These are phyloP conservation scores for Drepanosiphum platanoidis DNA, from an alignment of 2,888 invertebrate species.

Conservation along the genomic window DNA sequence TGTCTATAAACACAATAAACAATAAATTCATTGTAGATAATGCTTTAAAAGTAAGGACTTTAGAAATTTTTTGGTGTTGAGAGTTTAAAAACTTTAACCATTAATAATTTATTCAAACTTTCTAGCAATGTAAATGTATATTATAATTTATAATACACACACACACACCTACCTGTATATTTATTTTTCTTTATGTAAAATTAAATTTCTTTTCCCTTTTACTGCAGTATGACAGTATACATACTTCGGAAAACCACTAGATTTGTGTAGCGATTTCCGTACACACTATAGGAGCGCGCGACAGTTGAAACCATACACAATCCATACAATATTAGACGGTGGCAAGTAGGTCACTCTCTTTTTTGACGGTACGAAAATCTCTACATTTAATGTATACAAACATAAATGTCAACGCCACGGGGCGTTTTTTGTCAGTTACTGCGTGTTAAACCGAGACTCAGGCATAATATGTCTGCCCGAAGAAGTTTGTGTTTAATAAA, in stretches of 20 bases:
- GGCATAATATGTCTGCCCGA: not conserved
- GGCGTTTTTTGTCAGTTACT: constrained; percentile 33
- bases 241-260: not conserved
- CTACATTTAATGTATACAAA: constrained; percentile 1
- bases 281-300: not conserved
- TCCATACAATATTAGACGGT: not conserved
- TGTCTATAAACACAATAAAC: no score
- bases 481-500: constrained; percentile 46
- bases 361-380: constrained; percentile 20
- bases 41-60: no score
- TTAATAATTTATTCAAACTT: no score
- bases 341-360: not conserved
- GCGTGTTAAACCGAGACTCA: constrained; percentile 11
- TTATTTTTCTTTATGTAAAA: no score
- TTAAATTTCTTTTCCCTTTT: no score
- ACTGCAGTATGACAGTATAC: no score
- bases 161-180: no score
- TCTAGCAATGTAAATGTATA: no score
- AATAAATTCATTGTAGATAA: no score
- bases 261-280: not conserved
- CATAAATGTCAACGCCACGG: constrained; percentile 34
- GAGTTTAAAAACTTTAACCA: no score
- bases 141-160: no score
- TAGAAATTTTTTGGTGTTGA: no score
- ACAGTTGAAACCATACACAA: not conserved